A percentile compares a stretch with the other conserved stretches of the same genome.
phyloP scores from a whole-genome alignment of 2,113 vertebrate species.

The Telmatochromis brachygnathus region DNA sequence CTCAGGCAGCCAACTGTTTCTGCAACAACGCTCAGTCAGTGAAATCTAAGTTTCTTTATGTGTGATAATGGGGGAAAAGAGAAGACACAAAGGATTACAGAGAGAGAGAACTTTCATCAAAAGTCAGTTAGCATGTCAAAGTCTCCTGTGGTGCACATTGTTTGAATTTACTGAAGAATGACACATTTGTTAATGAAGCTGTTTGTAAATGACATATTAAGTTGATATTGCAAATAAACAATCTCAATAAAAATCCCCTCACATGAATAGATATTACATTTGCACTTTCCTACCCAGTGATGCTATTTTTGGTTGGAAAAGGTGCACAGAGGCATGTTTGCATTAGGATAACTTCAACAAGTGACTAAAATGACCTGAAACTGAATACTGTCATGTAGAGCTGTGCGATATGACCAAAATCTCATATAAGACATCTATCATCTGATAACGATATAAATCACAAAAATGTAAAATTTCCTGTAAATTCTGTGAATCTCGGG shows the following conservation, averaged over 20 bases:
- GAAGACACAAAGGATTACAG: not conserved
- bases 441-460: fast-evolving
- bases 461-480: fast-evolving
- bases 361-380: not conserved
- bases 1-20: not conserved
- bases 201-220: not conserved
- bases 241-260: not conserved
- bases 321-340: not conserved
- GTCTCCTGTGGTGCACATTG: not conserved
- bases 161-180: not conserved
- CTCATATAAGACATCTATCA: fast-evolving
- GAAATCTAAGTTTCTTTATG: not conserved
- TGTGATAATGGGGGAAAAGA: not conserved
- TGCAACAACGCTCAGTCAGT: not conserved
- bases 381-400: not conserved
- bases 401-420: not conserved
- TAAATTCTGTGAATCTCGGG: fast-evolving
- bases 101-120: not conserved
- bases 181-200: not conserved
- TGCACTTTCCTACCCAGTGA: not conserved
- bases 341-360: not conserved
- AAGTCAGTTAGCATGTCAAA: not conserved
- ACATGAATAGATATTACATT: fast-evolving
- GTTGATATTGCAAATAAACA: not conserved
- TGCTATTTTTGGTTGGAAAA: not conserved